These are phyloP conservation scores for Galeopsomyia nigrocyanea DNA, from an alignment of 2,888 invertebrate species.

Conservation along the genomic window DNA sequence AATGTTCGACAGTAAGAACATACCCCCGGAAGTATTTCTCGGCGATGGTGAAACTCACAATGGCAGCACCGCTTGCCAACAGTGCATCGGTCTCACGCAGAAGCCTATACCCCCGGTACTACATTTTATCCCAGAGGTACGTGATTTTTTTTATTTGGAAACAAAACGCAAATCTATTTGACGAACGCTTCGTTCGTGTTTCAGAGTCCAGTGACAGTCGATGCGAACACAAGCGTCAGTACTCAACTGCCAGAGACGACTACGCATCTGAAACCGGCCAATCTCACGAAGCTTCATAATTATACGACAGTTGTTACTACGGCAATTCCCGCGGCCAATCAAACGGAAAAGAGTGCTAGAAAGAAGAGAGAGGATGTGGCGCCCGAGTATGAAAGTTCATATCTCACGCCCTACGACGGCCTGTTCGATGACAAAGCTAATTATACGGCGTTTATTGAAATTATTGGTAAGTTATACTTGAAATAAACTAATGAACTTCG, in stretches of 20 bases:
- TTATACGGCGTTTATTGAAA: slow-evolving; percentile 88
- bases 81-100: slow-evolving; percentile 71
- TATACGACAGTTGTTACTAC: slow-evolving; percentile 14
- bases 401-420: slow-evolving; percentile 76
- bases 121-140: slow-evolving; percentile 60
- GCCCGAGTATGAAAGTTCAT: slow-evolving; percentile 56
- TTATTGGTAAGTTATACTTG: slow-evolving; percentile 76
- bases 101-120: slow-evolving; percentile 59
- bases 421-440: slow-evolving; percentile 81
- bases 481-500: slow-evolving; percentile 1
- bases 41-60: slow-evolving; percentile 75
- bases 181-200: not conserved
- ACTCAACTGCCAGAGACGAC: slow-evolving; percentile 25
- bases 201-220: slow-evolving; percentile 28
- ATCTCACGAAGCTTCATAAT: slow-evolving; percentile 25
- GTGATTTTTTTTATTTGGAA: slow-evolving; percentile 20
- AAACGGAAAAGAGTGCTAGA: slow-evolving; percentile 49
- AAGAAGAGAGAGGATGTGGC: slow-evolving; percentile 56
- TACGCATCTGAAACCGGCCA: slow-evolving; percentile 17
- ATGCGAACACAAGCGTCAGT: slow-evolving; percentile 18
- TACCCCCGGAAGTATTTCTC: slow-evolving; percentile 78
- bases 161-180: too few species aligned
- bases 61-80: slow-evolving; percentile 67
- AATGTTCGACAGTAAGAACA: slow-evolving; percentile 80
- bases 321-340: slow-evolving; percentile 20